Base-by-base conservation (phyloP, 2,113 vertebrate species). In the Vanacampus margaritifer region DNA sequence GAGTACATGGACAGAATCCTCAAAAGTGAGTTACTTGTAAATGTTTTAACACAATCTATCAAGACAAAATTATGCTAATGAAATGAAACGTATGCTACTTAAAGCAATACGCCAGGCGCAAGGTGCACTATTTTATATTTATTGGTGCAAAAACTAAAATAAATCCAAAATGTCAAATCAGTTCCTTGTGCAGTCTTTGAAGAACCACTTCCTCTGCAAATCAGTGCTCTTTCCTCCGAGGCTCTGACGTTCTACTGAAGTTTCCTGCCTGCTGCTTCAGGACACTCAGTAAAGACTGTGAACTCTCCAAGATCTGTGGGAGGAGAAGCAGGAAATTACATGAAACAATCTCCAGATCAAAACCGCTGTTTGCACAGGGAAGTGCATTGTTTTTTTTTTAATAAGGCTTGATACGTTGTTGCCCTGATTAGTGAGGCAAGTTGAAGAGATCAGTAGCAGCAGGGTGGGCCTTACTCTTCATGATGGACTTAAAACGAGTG, bases 261-360 rank as follows among this genome's bases (percentile, higher is more conserved):
- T 93, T 94, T 61, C 91, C 92, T 0, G 90, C 87, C 78, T 97
- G 94, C 78, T 90, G 91, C 83, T 96, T 96, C 74, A 98, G 86
- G 28, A 93, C 92, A 14, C 87, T 94, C 5, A 98, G 93, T 57
- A 98, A 79, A 1, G 93, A 94, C 91, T 98, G 94, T 3, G 95
- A 98, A 80, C 94, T 96, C 86, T 98, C 94, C 89, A 98, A 80
- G 80, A 98, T 95, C 96, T 98, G 77, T 39, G 24, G 39, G 26
- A 51, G 9, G n/a, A 26, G 13, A 4, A n/a, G 61, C 37, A 21
- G 26, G 21, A 19, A 3, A 41, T 45, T 6, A 53, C 0, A 68
- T n/a, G 8, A 28, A 39, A 36, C 10, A 50, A 41, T 13, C 6
- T 36, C 2, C 17, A 36, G 28, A 37, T 21, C 9, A 64, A 46